Percentiles rank a stretch among this genome's conserved stretches.
These are phyloP conservation scores for Theonella swinhoei DNA, from an alignment of 37 sponge, comb jelly and placozoan species.

Conservation along the genomic window DNA sequence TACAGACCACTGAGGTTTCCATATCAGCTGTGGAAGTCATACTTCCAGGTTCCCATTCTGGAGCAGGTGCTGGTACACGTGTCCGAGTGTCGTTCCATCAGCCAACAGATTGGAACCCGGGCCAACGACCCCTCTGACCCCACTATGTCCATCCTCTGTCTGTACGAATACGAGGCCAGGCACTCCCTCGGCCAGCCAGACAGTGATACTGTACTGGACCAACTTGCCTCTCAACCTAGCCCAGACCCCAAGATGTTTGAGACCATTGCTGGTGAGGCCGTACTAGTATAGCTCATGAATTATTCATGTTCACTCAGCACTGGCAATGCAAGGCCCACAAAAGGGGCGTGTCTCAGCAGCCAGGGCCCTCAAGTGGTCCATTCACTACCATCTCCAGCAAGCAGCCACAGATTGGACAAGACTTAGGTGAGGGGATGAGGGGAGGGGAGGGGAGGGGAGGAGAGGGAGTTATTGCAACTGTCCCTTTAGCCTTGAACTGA, in stretches of 20 bases:
- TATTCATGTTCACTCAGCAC: background rate
- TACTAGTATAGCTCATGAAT: background rate
- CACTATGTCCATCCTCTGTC: constrained; percentile 52
- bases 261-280: constrained; percentile 51
- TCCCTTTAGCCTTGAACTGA: background rate
- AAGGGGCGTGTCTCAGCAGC: background rate
- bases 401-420: constrained; percentile 7
- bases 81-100: constrained; percentile 27
- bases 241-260: constrained; percentile 81
- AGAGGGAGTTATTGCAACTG: background rate
- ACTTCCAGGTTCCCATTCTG: background rate
- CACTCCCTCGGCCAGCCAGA: constrained; percentile 48
- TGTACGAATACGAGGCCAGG: constrained; percentile 92
- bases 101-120: constrained; percentile 26
- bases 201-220: constrained; percentile 40
- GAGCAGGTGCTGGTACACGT: constrained; percentile 65
- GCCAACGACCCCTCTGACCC: constrained; percentile 33
- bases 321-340: constrained; percentile 21
- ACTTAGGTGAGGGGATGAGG: constrained; percentile 31
- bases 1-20: too few relatives aligned
- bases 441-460: too few relatives aligned
- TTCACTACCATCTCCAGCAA: constrained; percentile 14
- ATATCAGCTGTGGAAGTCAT: background rate
- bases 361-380: constrained; percentile 40
- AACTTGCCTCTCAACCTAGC: constrained; percentile 17